phyloP scores from a whole-genome alignment of 1,140 invertebrate species.

The Nebria ingens region DNA sequence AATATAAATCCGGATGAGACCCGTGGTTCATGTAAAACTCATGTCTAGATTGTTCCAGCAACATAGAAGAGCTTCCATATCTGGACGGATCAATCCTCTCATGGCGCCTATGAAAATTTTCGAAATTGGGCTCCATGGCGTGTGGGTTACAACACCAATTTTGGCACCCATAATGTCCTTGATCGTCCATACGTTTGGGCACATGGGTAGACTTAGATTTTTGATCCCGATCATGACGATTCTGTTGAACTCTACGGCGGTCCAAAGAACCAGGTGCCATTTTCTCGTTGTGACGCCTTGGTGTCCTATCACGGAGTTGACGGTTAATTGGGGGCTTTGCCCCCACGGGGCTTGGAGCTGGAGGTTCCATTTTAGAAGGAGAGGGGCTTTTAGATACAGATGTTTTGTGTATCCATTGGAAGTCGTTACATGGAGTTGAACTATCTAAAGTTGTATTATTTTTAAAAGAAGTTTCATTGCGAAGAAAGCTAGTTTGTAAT shows the following conservation, averaged over 20 bases:
- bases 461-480: neutral
- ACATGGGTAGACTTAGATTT: conserved; percentile 44
- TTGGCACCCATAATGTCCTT: conserved; percentile 36
- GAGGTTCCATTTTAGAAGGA: conserved; percentile 25
- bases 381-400: no score
- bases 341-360: conserved; percentile 19
- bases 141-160: conserved; percentile 35
- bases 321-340: conserved; percentile 31
- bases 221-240: conserved; percentile 40
- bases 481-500: no score
- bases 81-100: conserved; percentile 34
- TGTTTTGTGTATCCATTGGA: conserved; percentile 44
- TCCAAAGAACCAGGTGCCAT: conserved; percentile 40
- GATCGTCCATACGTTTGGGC: conserved; percentile 30
- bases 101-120: conserved; percentile 32
- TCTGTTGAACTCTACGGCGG: conserved; percentile 33
- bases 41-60: conserved; percentile 23
- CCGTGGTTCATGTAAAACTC: conserved; percentile 22
- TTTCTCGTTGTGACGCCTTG: conserved; percentile 27
- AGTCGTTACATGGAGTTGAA: conserved; percentile 45
- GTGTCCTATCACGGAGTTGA: conserved; percentile 23
- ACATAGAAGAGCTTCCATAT: conserved; percentile 34
- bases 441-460: conserved; percentile 20
- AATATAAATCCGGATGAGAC: conserved; percentile 31
- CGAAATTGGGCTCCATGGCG: conserved; percentile 29